phyloP scores from a whole-genome alignment of 2,113 vertebrate genomes.

The Chaenogobius annularis region DNA sequence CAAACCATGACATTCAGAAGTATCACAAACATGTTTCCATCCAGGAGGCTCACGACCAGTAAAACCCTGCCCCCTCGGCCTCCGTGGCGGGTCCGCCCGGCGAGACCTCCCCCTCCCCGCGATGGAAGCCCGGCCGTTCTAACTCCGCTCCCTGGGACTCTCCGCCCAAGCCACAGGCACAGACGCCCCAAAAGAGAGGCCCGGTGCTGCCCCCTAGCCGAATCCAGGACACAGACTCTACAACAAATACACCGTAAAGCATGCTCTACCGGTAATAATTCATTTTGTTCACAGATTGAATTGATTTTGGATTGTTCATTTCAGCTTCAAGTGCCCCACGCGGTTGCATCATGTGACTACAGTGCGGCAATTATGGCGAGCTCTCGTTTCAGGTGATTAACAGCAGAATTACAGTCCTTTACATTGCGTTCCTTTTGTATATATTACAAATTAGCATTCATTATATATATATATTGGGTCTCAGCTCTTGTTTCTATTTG shows the following conservation, averaged over 20 bases:
- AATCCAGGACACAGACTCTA: constrained; percentile 92
- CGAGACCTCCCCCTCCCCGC: constrained; percentile 85
- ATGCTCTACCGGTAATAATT: neutral
- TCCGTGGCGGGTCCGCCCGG: constrained; percentile 78
- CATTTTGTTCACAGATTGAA: neutral
- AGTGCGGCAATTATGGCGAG: constrained; percentile 73
- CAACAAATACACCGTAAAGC: constrained; percentile 89
- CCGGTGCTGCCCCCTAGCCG: constrained; percentile 88
- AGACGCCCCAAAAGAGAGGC: constrained; percentile 75
- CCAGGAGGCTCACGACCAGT: constrained; percentile 73
- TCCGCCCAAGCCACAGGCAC: constrained; percentile 58
- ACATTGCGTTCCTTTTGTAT: neutral
- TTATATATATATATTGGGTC: neutral
- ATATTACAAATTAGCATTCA: neutral
- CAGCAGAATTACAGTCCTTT: neutral
- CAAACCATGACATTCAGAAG: no score
- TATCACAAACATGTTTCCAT: neutral
- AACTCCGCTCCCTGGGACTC: constrained; percentile 32
- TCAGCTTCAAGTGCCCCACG: constrained; percentile 85
- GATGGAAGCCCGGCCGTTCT: constrained; percentile 52
- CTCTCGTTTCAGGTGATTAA: constrained; percentile 84
- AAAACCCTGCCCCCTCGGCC: constrained; percentile 80
- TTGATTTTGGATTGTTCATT: neutral
- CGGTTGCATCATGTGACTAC: constrained; percentile 78
- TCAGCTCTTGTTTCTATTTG: neutral